Conservation (phyloP, 2,888 invertebrate species). For the Barypeithes pellucidus region DNA sequence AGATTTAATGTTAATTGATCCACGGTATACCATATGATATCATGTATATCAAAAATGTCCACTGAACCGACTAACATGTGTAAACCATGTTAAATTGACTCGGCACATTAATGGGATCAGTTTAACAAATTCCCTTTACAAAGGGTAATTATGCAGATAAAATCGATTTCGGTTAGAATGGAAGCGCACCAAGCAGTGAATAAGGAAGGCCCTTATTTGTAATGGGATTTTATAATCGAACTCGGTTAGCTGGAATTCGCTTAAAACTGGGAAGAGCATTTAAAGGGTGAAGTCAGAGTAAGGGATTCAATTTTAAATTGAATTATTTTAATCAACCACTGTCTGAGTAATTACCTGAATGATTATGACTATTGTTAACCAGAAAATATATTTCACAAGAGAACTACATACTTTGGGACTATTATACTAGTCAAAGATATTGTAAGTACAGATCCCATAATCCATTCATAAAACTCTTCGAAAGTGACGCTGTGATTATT, state of each 20-base stretch:
- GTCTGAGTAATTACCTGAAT: neutral
- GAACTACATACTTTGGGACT: no score
- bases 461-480: no score
- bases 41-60: neutral
- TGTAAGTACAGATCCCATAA: no score
- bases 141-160: constrained; percentile 31
- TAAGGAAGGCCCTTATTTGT: constrained; percentile 2
- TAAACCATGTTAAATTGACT: constrained; percentile 16
- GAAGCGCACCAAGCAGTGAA: constrained; percentile 12
- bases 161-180: constrained; percentile 17
- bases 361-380: no score
- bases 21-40: no score
- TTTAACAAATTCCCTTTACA: constrained; percentile 25
- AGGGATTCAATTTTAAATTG: constrained; percentile 7
- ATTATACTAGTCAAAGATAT: no score
- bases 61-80: neutral
- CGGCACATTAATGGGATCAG: constrained; percentile 22
- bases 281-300: neutral
- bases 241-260: neutral
- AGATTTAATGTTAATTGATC: no score
- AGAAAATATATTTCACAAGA: no score
- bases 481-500: no score
- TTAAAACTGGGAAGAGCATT: neutral
- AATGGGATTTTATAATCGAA: neutral
- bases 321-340: constrained; percentile 12